These are phyloP conservation scores for Drosophila kikkawai DNA, from an alignment of 1,140 invertebrate genomes.

Conservation along the genomic window DNA sequence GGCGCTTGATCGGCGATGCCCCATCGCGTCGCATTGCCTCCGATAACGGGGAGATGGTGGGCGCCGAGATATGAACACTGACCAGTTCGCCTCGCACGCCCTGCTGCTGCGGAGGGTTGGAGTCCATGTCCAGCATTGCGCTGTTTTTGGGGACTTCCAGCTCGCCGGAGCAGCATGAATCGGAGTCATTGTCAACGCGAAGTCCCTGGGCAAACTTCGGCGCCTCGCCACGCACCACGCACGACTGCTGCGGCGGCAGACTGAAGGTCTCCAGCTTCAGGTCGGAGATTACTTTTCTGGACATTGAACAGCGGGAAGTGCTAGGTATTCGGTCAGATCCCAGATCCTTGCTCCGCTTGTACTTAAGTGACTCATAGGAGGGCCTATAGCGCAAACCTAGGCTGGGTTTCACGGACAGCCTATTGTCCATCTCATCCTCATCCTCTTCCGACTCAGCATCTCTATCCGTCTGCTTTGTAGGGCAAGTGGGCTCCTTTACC, in stretches of 20 bases:
- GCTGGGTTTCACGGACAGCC: slow-evolving; percentile 31
- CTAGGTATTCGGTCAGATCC: slow-evolving; percentile 1
- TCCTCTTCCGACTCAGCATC: neutral
- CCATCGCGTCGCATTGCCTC: neutral
- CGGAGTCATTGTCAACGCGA: slow-evolving; percentile 45
- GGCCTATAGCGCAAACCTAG: slow-evolving; percentile 58
- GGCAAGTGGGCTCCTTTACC: neutral
- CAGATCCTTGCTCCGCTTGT: slow-evolving; percentile 38
- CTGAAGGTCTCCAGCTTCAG: slow-evolving; percentile 55
- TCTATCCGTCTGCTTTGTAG: slow-evolving; percentile 12
- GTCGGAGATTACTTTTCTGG: slow-evolving; percentile 15
- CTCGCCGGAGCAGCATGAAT: slow-evolving; percentile 55
- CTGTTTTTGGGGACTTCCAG: slow-evolving; percentile 42
- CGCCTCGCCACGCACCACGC: slow-evolving; percentile 61
- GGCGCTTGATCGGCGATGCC: slow-evolving; percentile 18
- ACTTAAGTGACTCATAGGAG: slow-evolving; percentile 65
- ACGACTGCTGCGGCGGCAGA: slow-evolving; percentile 64
- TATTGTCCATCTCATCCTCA: neutral
- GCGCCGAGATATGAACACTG: slow-evolving; percentile 25
- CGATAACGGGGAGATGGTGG: slow-evolving; percentile 3
- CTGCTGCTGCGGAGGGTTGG: neutral
- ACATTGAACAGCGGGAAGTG: neutral
- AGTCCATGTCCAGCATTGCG: slow-evolving; percentile 23
- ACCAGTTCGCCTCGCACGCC: slow-evolving; percentile 5
- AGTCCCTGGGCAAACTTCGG: slow-evolving; percentile 59